Conservation (phyloP, 2,113 vertebrate species). For the Xenopus borealis region DNA sequence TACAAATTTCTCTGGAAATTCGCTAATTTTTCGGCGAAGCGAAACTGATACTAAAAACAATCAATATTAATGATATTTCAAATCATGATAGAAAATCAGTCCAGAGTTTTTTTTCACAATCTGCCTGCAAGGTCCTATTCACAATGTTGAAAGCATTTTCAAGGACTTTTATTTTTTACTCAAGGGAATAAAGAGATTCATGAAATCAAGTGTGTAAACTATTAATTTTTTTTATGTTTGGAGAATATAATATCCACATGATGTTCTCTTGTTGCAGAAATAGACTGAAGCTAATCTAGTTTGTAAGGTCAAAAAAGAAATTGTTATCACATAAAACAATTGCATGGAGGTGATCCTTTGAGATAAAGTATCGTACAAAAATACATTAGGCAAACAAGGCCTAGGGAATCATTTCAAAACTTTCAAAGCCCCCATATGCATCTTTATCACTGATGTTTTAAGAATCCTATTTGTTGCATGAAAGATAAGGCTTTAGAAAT, state of each 20-base stretch:
- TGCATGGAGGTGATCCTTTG: background rate
- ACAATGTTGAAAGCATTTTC: slow-evolving; percentile 59
- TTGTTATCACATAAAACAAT: background rate
- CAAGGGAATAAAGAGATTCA: slow-evolving; percentile 58
- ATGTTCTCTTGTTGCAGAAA: background rate
- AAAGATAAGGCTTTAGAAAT: no score
- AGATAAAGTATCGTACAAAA: no score
- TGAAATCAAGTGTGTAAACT: slow-evolving; percentile 54
- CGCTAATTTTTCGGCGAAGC: no score
- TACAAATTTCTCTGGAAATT: no score
- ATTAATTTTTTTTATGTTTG: slow-evolving; percentile 44
- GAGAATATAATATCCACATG: slow-evolving; percentile 2
- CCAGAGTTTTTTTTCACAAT: slow-evolving; percentile 39
- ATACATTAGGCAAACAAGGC: no score
- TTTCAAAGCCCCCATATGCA: no score
- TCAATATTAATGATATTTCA: slow-evolving; percentile 70
- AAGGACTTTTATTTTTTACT: slow-evolving; percentile 52
- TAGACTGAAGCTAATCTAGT: background rate
- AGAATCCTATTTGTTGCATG: no score
- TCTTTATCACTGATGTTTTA: no score
- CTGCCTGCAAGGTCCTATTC: slow-evolving; percentile 54
- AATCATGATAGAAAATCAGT: slow-evolving; percentile 68
- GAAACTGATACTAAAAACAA: no score
- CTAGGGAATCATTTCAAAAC: no score
- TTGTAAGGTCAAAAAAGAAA: background rate